Evolutionary conservation across 64 coral and sea anemone genomes (phyloP), one percentile per base, ranked within the genome.

Genomic region (Dendronephthya gigantea): DNA sequence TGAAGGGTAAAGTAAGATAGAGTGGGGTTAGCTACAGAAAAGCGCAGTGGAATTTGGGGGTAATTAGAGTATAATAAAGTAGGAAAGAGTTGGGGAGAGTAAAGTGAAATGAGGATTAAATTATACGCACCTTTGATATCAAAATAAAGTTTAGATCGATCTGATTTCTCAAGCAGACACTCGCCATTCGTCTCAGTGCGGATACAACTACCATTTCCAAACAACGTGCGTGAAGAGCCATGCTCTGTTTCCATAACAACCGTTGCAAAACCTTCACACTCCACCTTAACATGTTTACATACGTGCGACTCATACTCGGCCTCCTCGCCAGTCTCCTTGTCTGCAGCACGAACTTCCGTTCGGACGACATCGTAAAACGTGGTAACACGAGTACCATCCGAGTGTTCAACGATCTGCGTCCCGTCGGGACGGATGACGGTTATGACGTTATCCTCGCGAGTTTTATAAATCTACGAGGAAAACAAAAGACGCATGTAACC

Each of bases 381-480:
- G 40, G 95, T 98, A 22, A 98, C 88, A 16, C 95, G 90, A 13
- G 95, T 93, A 25, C 95, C 92, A 49, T 98, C 95, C 23, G 92
- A 90, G 90, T 98, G 95, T 70, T 98, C 95, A 15, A 93, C 95
- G 33, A 98, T 85, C 17, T 89, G 55, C 16, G 92, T 93, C 7
- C 87, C 92, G 23, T 98, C 82, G 4, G 90, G 90, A 35, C 92
- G 83, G 19, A 93, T 84, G 22, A 98, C 89, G 5, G 68, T 90
- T 14, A 98, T 84, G 13, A 98, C 95, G 68, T 98, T 98, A 70
- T 98, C 95, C 36, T 93, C 95, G 16, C 95, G 89, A 7, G 87
- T 98, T 75, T 82, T 90, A 39, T 93, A 51, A 32, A 91, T 90
- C 95, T 98, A 39, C 19, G 25, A 74, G 22, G 22, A 74, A 22